A percentile compares a stretch with the other conserved stretches of the same genome.
Evolutionary conservation across 2,797 vertebrate genomes (phyloP).

Genomic region (Sitta carolinensis): DNA sequence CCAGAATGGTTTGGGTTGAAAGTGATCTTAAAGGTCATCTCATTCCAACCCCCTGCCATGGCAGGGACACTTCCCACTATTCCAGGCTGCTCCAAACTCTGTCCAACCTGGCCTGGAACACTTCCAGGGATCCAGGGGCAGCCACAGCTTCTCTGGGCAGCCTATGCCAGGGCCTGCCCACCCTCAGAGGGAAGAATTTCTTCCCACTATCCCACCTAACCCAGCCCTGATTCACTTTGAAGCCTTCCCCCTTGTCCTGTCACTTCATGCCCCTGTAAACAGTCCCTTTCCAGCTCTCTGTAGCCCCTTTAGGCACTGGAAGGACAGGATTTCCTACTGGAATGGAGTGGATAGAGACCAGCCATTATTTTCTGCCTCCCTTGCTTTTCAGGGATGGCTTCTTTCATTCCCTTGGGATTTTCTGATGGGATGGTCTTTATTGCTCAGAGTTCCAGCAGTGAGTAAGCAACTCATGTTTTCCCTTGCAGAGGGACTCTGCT

Average conservation of each 20-base stretch:
- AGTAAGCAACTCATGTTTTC: not conserved
- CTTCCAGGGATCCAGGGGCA: not conserved
- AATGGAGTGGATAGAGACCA: not conserved
- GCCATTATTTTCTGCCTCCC: not conserved
- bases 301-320: not conserved
- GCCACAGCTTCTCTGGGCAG: not conserved
- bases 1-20: not conserved
- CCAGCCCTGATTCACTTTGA: not conserved
- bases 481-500: not conserved
- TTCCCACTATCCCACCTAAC: not conserved
- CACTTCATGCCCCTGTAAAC: not conserved
- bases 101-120: accelerated
- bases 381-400: not conserved
- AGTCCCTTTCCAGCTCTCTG: not conserved
- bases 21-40: not conserved
- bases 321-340: not conserved
- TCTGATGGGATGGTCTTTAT: not conserved
- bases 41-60: not conserved
- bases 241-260: not conserved
- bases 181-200: not conserved
- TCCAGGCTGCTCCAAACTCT: accelerated
- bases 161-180: not conserved
- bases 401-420: not conserved
- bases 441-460: not conserved
- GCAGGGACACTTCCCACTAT: not conserved